Conservation (phyloP, 2,113 vertebrate species). For the Seriola quinqueradiata region DNA sequence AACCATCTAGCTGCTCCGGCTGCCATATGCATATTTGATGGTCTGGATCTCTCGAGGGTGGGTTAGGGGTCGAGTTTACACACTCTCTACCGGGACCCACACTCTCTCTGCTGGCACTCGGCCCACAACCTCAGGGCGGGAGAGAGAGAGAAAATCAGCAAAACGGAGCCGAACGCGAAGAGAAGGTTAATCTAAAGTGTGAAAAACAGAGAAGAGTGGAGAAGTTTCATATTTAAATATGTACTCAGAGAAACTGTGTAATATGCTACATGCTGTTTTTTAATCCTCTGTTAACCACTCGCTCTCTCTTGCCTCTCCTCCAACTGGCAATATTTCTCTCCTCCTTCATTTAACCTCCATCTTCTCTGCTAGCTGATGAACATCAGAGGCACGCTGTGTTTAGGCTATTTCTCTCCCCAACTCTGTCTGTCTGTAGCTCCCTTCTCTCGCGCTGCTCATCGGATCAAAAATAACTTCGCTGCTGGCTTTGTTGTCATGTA, state of each 20-base stretch:
- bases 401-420: background rate
- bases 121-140: conserved; percentile 39
- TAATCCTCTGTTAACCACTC: conserved; percentile 22
- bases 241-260: conserved; percentile 16
- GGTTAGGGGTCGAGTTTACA: conserved; percentile 55
- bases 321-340: conserved; percentile 16
- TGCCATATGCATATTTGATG: conserved; percentile 49
- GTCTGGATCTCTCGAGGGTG: conserved; percentile 34
- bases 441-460: background rate
- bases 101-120: conserved; percentile 46
- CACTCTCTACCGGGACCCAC: background rate
- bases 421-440: background rate
- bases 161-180: conserved; percentile 6
- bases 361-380: conserved; percentile 40
- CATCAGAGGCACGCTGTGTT: conserved; percentile 27
- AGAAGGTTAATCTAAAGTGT: conserved; percentile 18
- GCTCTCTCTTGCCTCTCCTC: background rate
- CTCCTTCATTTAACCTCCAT: conserved; percentile 45
- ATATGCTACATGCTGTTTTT: conserved; percentile 15
- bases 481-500: conserved; percentile 34
- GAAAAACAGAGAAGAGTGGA: conserved; percentile 13
- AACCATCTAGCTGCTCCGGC: background rate
- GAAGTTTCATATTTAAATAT: conserved; percentile 21
- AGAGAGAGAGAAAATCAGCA: conserved; percentile 37
- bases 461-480: conserved; percentile 25